Evolutionary conservation across 2,888 invertebrate species (phyloP).

Genomic region (Agelastica alni): DNA sequence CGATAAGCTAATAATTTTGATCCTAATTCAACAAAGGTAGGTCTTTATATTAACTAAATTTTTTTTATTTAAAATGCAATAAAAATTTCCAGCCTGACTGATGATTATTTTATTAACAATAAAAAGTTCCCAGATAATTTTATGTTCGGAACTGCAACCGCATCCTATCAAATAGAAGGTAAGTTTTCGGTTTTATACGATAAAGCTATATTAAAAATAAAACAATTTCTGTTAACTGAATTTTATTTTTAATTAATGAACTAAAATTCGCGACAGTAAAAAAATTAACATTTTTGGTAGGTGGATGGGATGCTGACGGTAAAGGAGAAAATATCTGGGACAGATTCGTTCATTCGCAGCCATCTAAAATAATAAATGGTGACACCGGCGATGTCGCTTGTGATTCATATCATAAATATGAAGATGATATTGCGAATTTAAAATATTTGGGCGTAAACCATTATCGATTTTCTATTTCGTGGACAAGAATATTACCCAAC

Average conservation of each 20-base stretch:
- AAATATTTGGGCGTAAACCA: conserved; percentile 61
- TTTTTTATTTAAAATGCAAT: too few species aligned
- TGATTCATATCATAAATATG: conserved; percentile 68
- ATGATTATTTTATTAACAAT: conserved; percentile 2
- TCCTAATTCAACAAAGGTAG: not conserved
- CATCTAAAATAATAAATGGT: not conserved
- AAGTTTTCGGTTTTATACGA: too few species aligned
- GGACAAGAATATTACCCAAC: conserved; percentile 28
- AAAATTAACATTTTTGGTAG: conserved; percentile 29
- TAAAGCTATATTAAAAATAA: too few species aligned
- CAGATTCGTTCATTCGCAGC: conserved; percentile 5
- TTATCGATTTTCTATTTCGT: conserved; percentile 55
- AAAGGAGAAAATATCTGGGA: conserved; percentile 58
- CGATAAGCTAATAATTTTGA: not conserved
- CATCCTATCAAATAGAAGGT: conserved; percentile 53
- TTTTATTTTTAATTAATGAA: too few species aligned
- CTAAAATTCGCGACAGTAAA: too few species aligned
- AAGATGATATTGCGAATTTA: conserved; percentile 64
- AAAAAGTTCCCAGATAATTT: conserved; percentile 44
- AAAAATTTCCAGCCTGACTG: not conserved
- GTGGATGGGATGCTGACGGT: conserved; percentile 54
- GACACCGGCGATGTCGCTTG: conserved; percentile 66
- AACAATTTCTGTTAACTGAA: too few species aligned
- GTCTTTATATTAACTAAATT: too few species aligned
- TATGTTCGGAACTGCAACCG: conserved; percentile 49